phyloP scores from a whole-genome alignment of 2,888 invertebrate species.

The Oeneis ivallda region DNA sequence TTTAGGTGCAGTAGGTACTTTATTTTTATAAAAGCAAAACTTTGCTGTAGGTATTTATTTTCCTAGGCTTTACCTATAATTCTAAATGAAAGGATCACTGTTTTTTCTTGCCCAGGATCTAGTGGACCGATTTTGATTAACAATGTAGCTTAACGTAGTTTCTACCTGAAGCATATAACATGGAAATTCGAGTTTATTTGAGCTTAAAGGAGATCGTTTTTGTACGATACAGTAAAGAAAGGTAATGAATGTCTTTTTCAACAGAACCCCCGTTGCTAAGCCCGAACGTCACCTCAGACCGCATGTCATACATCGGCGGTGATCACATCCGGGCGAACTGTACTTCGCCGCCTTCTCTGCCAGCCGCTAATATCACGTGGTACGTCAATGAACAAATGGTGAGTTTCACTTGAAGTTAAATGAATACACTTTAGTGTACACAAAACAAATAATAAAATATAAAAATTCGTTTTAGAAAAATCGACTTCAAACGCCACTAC shows the following conservation, averaged over 20 bases:
- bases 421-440: not conserved
- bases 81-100: too few species aligned
- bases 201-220: not conserved
- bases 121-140: too few species aligned
- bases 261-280: slow-evolving; percentile 82
- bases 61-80: too few species aligned
- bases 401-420: slow-evolving; percentile 32
- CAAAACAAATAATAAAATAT: too few species aligned
- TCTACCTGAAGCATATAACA: too few species aligned
- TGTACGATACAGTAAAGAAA: too few species aligned
- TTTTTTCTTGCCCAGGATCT: too few species aligned
- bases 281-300: slow-evolving; percentile 81
- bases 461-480: too few species aligned
- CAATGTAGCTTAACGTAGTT: too few species aligned
- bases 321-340: slow-evolving; percentile 83
- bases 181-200: too few species aligned
- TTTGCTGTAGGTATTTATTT: too few species aligned
- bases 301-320: slow-evolving; percentile 80
- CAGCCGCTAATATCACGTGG: slow-evolving; percentile 84
- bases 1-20: not conserved
- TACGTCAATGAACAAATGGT: slow-evolving; percentile 84
- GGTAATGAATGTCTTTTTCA: not conserved
- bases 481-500: too few species aligned
- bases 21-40: not conserved
- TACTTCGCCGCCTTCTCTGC: slow-evolving; percentile 82